Conservation (phyloP, 1,140 invertebrate species). For the Drosophila asahinai region DNA sequence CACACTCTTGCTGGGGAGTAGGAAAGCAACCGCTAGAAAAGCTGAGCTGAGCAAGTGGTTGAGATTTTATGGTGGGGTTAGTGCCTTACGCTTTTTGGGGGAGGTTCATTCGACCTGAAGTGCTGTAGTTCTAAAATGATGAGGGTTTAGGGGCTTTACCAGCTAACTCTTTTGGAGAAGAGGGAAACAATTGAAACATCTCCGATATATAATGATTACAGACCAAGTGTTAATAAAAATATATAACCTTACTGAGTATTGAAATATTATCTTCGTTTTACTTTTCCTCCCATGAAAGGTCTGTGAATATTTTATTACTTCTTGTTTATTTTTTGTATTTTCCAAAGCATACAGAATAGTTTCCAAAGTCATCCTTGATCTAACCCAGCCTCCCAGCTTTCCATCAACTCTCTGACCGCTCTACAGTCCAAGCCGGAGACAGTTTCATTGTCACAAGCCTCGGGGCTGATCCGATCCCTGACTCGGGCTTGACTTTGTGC, state of each 20-base stretch:
- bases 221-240: no score
- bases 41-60: constrained; percentile 33
- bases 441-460: constrained; percentile 40
- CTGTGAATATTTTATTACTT: not conserved
- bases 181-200: no score
- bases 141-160: constrained; percentile 12
- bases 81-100: constrained; percentile 6
- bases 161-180: not conserved
- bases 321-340: constrained; percentile 21
- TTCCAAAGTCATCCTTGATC: constrained; percentile 7
- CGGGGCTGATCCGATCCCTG: constrained; percentile 46
- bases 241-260: not conserved
- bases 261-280: not conserved
- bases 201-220: not conserved
- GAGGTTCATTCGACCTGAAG: not conserved
- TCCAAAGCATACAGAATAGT: constrained; percentile 1
- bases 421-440: not conserved
- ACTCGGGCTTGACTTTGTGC: constrained; percentile 36
- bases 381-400: not conserved
- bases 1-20: constrained; percentile 1
- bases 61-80: constrained; percentile 6
- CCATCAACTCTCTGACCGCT: not conserved
- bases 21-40: constrained; percentile 40
- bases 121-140: constrained; percentile 6
- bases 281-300: not conserved